Evolutionary conservation across 2,113 vertebrate species (phyloP), one percentile per base, ranked within the genome.

Genomic region (Ranitomeya variabilis): DNA sequence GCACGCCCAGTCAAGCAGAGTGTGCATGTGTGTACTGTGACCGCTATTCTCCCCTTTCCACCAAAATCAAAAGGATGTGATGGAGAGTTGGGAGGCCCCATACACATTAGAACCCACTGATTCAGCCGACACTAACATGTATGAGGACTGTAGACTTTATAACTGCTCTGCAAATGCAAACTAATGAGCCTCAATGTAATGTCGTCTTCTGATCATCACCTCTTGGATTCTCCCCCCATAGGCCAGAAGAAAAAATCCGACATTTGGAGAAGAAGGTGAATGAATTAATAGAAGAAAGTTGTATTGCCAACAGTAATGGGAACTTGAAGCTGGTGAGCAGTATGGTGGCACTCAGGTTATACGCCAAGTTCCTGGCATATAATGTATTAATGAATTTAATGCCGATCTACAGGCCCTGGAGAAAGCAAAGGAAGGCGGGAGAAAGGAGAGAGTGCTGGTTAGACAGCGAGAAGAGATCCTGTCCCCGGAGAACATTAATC

Each of bases 251-350:
- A 92, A 99, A 97, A 91, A 96, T 98, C 88, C 97, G 95, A 92
- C 96, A 97, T 67, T 91, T 99, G 92, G 98, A 99, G 94, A 99
- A 97, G 94, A 97, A 96, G 93, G 97, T 99, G 74, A 98, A 97
- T 83, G 97, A 99, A 73, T 92, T 99, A 90, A 96, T 99, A 86
- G 96, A 99, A 92, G 98, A 99, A 94, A 99, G 98, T 93, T 99
- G 97, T 92, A 92, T 98, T 91, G 97, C 97, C 12, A 96, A 96
- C 88, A 96, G 96, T 90, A 93, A 86, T 83, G 97, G 97, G 90
- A 95, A 96, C 91, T 92, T 96, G 87, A 98, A 98, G 90, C 92
- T 96, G 97, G 98, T 99, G 13, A 80, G 81, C 18, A 9, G 64
- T 67, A 13, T 64, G 59, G 10, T 45, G 21, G 5, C 4, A n/a